Conservation (phyloP, 2,797 vertebrate genomes). For the Danio kyathit region DNA sequence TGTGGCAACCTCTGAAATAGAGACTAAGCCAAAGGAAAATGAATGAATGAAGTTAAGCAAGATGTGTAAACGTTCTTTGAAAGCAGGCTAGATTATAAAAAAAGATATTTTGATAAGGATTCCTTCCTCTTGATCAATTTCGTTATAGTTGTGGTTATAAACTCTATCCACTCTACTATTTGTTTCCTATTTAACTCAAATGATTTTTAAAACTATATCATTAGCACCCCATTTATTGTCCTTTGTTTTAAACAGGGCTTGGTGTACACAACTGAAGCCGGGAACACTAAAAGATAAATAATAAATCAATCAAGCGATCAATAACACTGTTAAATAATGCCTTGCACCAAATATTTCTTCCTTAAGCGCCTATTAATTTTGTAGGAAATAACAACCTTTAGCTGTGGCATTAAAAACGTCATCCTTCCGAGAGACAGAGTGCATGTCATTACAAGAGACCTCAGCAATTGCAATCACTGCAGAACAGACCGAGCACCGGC, state of each 20-base stretch:
- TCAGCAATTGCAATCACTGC: conserved; percentile 40
- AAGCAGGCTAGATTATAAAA: too few relatives aligned
- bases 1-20: too few relatives aligned
- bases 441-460: conserved; percentile 47
- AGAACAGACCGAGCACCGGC: conserved; percentile 8
- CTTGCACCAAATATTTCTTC: not conserved
- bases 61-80: too few relatives aligned
- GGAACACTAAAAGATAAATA: not conserved
- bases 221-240: too few relatives aligned
- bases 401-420: conserved; percentile 7
- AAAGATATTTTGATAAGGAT: too few relatives aligned
- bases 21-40: too few relatives aligned
- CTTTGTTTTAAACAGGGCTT: not conserved
- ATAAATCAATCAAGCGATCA: not conserved
- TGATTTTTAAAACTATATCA: too few relatives aligned
- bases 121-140: too few relatives aligned
- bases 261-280: not conserved
- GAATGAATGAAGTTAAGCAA: too few relatives aligned
- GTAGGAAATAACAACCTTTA: not conserved
- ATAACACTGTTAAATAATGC: not conserved
- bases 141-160: too few relatives aligned
- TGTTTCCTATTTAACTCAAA: too few relatives aligned
- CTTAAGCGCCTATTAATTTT: not conserved
- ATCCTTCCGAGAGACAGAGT: conserved; percentile 17
- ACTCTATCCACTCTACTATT: too few relatives aligned